Base-by-base conservation (phyloP, 2,888 invertebrate genomes). In the Melieria omissa region DNA sequence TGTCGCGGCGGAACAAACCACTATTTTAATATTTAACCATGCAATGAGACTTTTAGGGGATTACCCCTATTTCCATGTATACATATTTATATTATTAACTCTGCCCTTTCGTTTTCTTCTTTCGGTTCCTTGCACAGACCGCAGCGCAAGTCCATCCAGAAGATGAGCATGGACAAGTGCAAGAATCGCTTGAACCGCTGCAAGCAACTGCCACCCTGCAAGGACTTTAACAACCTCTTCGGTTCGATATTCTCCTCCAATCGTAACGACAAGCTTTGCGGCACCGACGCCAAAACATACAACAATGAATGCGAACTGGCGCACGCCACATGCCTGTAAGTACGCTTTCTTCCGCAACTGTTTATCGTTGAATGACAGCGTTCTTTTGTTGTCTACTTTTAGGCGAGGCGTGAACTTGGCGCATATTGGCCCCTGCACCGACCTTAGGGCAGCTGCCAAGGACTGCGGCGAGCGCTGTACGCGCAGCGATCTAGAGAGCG, bases 201-300 rank as follows among this genome's bases (percentile, higher is more conserved):
- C 84, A 88, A 91, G 81, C 93, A 94, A 81, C 88, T 90, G 68
- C 91, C 92, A 74, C 91, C 92, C 76, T 93, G 93, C 79, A 86
- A 87, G 76, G 87, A 87, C 70, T 86, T 86, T 14, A 86, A 86
- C 72, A 85, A 84, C 74, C 79, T 86, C 44, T 85, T 84, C 16
- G 85, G 86, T 47, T 88, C 89, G 57, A 88, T 88, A 74, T 87
- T 84, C 75, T 88, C 89, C 63, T 91, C 90, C 6, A 85, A 85
- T 49, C 92, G 93, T 45, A 86, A 88, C 29, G 94, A 94, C 85
- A 94, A 93, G 3, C 92, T 96, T n/a, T 96, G 96, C 81, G 96
- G 96, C 1, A 95, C 95, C 7, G 96, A 96, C 81, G 95, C 95
- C 14, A 91, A 91, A 75, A 94, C 95, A 0, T 96, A 96, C 88